Base-by-base conservation (phyloP, 2,113 vertebrate species). In the Holacanthus passer region DNA sequence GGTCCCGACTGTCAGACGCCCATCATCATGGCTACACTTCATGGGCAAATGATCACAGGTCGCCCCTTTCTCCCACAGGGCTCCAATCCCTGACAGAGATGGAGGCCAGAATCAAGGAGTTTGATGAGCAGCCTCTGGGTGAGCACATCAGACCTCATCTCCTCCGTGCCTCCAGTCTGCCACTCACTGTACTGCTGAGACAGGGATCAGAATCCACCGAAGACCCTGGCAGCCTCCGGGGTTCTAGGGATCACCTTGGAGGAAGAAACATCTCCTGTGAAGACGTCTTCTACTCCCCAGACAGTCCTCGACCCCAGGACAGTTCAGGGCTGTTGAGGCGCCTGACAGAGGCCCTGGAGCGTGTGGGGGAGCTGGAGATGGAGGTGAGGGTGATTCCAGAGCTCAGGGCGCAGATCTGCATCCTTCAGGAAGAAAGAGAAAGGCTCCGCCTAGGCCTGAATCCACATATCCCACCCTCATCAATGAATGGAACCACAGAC, bases 101-200 rank as follows among this genome's bases (percentile, higher is more conserved):
- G 91, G 84, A 97, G 63, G 90, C 79, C 16, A 94, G 94, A 79
- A 90, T 91, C 24, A 79, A 87, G 8, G 78, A 79, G 29, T 94
- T 91, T 4, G 93, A 94, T 20, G 96, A 95, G 0, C 95, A 96
- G 39, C 92, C 92, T 4, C 43, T 93, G 6, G 88, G 91, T 0
- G 94, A 89, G 53, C 92, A 94, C 24, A 94, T 94, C 10, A 94
- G 97, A 64, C 98, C 98, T 2, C 95, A 97, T 85, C 96, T 99
- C 20, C 86, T 97, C 64, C 94, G 98, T 32, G 96, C 98, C 2
- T 97, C 97, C 79, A 99, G 98, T 93, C 92, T 99, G 93, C 98
- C 98, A 0, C 94, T 96, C 0, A 95, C 97, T 0, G 95, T 98
- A 52, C 94, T 93, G 0, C 94, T 96, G 0, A 94, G 94, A 67